Conservation (phyloP, 2,888 invertebrate species). For the Phaonia tiefii region DNA sequence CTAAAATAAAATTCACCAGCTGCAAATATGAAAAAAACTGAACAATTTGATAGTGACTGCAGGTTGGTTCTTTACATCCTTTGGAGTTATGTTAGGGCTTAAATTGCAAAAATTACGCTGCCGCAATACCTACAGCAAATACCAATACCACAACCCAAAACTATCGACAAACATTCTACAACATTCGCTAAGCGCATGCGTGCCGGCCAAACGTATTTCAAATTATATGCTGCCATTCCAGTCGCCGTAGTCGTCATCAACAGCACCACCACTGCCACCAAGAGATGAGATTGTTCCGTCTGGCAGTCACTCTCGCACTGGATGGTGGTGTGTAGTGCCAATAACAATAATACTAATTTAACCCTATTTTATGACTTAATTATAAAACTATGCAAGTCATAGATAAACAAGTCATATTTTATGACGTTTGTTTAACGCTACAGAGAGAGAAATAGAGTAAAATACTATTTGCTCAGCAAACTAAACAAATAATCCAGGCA, state of each 20-base stretch:
- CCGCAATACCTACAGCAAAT: not conserved
- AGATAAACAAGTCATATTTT: slow-evolving; percentile 52
- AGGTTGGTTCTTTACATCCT: not conserved
- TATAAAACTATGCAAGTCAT: slow-evolving; percentile 67
- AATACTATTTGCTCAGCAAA: not conserved
- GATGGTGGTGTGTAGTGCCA: slow-evolving; percentile 38
- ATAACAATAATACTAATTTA: slow-evolving; percentile 74
- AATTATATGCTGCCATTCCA: slow-evolving; percentile 34
- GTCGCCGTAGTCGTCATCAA: slow-evolving; percentile 17
- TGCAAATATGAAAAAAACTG: slow-evolving; percentile 23
- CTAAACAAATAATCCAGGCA: not conserved
- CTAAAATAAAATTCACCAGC: slow-evolving; percentile 57
- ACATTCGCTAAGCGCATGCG: slow-evolving; percentile 57
- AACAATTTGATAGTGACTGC: slow-evolving; percentile 30
- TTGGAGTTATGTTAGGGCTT: not conserved
- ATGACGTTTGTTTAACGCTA: slow-evolving; percentile 1
- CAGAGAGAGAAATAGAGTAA: not conserved
- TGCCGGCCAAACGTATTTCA: slow-evolving; percentile 66
- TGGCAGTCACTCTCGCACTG: not conserved
- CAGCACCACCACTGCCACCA: not conserved
- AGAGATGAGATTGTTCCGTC: too few species aligned
- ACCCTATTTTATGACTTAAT: slow-evolving; percentile 75
- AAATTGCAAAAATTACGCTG: not conserved
- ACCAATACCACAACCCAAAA: not conserved
- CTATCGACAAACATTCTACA: not conserved